Conservation (phyloP, 2,797 vertebrate genomes). For the Hypotaenidia okinawae region DNA sequence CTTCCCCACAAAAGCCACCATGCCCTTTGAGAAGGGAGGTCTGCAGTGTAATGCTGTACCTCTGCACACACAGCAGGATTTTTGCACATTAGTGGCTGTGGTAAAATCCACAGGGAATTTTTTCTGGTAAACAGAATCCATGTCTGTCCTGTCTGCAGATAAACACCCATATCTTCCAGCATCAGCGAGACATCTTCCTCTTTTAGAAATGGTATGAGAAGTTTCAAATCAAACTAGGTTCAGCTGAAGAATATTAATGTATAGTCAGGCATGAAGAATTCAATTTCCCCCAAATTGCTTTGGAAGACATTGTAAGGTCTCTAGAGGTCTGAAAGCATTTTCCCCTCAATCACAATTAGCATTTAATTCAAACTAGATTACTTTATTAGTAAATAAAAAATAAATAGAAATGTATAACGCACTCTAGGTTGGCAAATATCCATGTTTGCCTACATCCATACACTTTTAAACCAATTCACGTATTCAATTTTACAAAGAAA, state of each 20-base stretch:
- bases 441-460: neutral
- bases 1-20: neutral
- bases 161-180: constrained; percentile 31
- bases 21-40: neutral
- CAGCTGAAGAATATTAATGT: constrained; percentile 34
- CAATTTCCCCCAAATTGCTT: neutral
- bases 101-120: constrained; percentile 10
- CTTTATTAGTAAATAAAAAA: constrained; percentile 53
- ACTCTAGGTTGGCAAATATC: neutral
- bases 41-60: constrained; percentile 31
- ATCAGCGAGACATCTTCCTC: neutral
- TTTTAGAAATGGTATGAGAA: constrained; percentile 33
- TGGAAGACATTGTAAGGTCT: constrained; percentile 2
- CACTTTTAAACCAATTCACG: neutral
- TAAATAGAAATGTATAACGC: neutral
- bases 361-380: constrained; percentile 47
- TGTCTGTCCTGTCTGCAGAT: constrained; percentile 39
- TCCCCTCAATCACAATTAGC: constrained; percentile 34
- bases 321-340: constrained; percentile 41
- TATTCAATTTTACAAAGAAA: neutral
- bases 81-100: constrained; percentile 36
- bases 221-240: constrained; percentile 1
- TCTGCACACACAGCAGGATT: constrained; percentile 5
- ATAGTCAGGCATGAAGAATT: constrained; percentile 51
- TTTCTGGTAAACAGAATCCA: constrained; percentile 21